phyloP scores from a whole-genome alignment of 2,113 vertebrate genomes.

The Pao palembangensis region DNA sequence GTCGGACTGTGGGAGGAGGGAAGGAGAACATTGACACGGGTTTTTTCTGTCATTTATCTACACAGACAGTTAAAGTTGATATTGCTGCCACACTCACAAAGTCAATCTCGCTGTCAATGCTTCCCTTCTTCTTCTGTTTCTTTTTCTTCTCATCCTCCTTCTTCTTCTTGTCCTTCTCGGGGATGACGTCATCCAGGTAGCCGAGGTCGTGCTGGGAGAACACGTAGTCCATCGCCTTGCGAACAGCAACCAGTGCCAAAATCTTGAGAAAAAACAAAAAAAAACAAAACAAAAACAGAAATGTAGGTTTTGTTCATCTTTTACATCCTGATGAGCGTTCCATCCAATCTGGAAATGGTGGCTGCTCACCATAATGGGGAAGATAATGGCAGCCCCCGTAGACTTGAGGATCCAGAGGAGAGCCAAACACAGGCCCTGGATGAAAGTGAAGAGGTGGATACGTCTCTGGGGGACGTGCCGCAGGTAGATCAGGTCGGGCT shows the following conservation, averaged over 20 bases:
- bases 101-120: conserved; percentile 91
- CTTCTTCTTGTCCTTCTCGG: conserved; percentile 99
- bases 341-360: background rate
- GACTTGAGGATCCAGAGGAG: conserved; percentile 98
- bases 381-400: conserved; percentile 94
- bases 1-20: conserved; percentile 91
- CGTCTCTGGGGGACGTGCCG: conserved; percentile 92
- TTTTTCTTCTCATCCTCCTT: conserved; percentile 98
- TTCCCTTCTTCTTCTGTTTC: conserved; percentile 94
- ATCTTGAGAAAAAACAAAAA: conserved; percentile 79
- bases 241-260: conserved; percentile 90
- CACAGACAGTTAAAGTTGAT: background rate
- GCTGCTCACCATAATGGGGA: conserved; percentile 90
- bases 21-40: conserved; percentile 50
- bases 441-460: conserved; percentile 95
- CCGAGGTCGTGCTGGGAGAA: conserved; percentile 96
- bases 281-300: background rate
- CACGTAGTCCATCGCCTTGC: conserved; percentile 96
- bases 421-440: conserved; percentile 90
- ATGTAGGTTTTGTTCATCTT: background rate
- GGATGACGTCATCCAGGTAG: conserved; percentile 97
- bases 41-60: background rate
- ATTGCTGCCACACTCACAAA: conserved; percentile 78
- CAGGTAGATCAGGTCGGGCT: conserved; percentile 97
- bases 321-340: background rate